Evolutionary conservation across 53 echinoderm and acorn worm species (phyloP), one percentile per base, ranked within the genome.

Genomic region (Echinometra lucunter): DNA sequence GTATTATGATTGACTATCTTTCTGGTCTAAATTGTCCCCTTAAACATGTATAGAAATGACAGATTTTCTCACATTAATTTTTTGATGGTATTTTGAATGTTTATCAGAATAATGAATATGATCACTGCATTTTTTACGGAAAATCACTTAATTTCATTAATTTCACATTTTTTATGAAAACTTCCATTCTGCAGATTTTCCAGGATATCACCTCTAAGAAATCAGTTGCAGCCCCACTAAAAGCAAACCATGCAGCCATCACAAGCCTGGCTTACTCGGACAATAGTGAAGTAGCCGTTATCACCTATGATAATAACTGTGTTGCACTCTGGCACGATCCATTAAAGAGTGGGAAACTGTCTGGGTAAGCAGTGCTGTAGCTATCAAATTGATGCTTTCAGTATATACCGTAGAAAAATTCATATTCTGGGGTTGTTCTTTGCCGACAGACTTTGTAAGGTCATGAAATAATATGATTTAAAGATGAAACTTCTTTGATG

Each of bases 291-390:
- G 42, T 95, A 25, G 95, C 94, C 57, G 98, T 94, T 1, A 96
- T 92, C 44, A 93, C 96, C 44, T 97, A 93, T 91, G 97, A 95
- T 40, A 95, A 98, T 94, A 95, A 88, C 60, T 88, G 96, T 18
- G 95, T 98, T 81, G 72, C 95, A 49, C 92, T 98, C 17, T 98
- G 98, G 98, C 58, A 92, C 9, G 5, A 70, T 67, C 91, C 91
- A 56, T 2, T 11, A 7, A 25, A 37, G 19, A 11, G 45, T 25
- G 27, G 12, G 11, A 63, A 63, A 63, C 63, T 4, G 63, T 4
- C 10, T 88, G 89, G 89, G 89, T 85, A 85, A 44, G 85, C 35
- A 85, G 12, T 25, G 25, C 44, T 19, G 53, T 53, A n/a, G 53
- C 13, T 4, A 53, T 2, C 53, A 9, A 9, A 53, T 53, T 53